Evolutionary conservation across 2,888 invertebrate species (phyloP).

Genomic region (Antheraea yamamai): DNA sequence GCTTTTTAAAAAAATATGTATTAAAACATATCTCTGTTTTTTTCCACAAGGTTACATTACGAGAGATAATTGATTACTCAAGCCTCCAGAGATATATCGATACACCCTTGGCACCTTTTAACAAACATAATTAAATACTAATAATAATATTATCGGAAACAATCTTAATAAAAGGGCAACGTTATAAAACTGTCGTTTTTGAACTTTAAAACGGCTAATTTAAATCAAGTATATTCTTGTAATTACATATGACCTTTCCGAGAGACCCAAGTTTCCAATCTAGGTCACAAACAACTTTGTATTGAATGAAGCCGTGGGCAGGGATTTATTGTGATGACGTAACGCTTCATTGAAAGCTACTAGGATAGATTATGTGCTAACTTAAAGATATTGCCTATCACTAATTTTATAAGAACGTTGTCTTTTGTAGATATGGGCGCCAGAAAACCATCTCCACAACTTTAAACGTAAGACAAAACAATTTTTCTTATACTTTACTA

Average conservation of each 20-base stretch:
- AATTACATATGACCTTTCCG: conserved; percentile 16
- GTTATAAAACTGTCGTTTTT: conserved; percentile 20
- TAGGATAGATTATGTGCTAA: conserved; percentile 1
- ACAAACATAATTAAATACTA: background rate
- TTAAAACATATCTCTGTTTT: background rate
- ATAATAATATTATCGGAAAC: conserved; percentile 10
- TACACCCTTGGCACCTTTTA: background rate
- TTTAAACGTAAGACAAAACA: too few species aligned
- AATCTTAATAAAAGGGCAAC: conserved; percentile 13
- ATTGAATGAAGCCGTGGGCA: conserved; percentile 16
- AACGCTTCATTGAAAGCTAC: background rate
- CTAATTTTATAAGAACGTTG: background rate
- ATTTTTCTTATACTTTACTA: too few species aligned
- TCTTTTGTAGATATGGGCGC: background rate
- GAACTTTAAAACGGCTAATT: conserved; percentile 20
- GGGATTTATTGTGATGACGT: conserved; percentile 15
- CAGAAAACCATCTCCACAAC: too few species aligned
- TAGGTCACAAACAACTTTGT: conserved; percentile 20
- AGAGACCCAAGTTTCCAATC: conserved; percentile 10
- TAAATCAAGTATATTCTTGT: conserved; percentile 11
- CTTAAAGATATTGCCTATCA: background rate
- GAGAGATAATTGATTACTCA: background rate
- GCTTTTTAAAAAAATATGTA: background rate
- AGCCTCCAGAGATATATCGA: background rate
- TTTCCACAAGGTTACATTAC: background rate